A percentile compares a stretch with the other conserved stretches of the same genome.
Evolutionary conservation across 1,140 invertebrate genomes (phyloP).

Genomic region (Onthophagus taurus): DNA sequence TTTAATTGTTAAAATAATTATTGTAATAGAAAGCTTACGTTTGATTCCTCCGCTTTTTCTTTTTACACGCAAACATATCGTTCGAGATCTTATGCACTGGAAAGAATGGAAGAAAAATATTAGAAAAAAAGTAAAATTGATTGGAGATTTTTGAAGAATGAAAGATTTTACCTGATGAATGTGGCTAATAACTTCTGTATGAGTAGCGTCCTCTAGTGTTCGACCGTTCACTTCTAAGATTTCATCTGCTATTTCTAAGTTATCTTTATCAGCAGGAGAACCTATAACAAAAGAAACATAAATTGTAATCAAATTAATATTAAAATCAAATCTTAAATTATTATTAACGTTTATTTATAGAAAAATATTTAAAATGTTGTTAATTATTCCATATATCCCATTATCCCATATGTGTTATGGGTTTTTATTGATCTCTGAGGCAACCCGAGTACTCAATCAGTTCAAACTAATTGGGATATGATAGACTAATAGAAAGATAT

Average conservation of each 20-base stretch:
- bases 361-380: no score
- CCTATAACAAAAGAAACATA: conserved; percentile 43
- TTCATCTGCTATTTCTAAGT: conserved; percentile 88
- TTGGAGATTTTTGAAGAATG: neutral
- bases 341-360: no score
- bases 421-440: no score
- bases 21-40: no score
- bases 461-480: no score
- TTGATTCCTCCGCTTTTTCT: conserved; percentile 61
- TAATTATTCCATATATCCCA: no score
- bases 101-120: conserved; percentile 35
- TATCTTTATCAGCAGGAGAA: conserved; percentile 87
- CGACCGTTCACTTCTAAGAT: conserved; percentile 93
- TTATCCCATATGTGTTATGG: no score
- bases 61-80: conserved; percentile 87
- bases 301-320: neutral
- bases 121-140: neutral
- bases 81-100: conserved; percentile 89
- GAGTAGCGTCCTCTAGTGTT: conserved; percentile 76
- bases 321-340: no score
- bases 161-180: conserved; percentile 78
- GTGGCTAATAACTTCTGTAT: conserved; percentile 83
- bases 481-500: no score
- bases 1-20: no score
- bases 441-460: no score